Evolutionary conservation across 2,797 vertebrate genomes (phyloP).

Genomic region (Nyctalus aviator): DNA sequence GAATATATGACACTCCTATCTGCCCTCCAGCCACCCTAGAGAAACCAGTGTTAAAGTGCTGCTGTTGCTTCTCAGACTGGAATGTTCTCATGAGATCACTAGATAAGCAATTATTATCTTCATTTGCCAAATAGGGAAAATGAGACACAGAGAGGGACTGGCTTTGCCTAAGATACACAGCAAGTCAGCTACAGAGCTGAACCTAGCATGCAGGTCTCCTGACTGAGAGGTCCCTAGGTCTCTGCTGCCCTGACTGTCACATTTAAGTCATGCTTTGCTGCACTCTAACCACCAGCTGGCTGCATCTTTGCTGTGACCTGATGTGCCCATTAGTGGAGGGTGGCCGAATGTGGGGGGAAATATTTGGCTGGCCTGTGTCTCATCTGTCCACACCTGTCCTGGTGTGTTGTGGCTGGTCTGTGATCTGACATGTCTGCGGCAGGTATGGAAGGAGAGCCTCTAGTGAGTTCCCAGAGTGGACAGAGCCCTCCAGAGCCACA

Average conservation of each 20-base stretch:
- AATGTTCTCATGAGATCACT: background rate
- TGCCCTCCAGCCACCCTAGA: background rate
- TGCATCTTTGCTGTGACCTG: background rate
- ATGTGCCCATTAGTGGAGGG: too few species aligned
- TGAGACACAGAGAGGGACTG: background rate
- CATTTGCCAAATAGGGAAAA: background rate
- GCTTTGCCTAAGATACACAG: background rate
- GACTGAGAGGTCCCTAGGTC: rapidly evolving
- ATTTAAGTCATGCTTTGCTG: background rate
- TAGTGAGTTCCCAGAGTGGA: constrained; percentile 87
- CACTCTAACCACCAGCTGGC: background rate
- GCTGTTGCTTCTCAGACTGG: background rate
- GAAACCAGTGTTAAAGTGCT: background rate
- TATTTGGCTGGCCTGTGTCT: background rate
- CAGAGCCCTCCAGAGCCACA: constrained; percentile 82
- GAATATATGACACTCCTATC: background rate
- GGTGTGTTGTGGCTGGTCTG: background rate
- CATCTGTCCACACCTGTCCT: background rate
- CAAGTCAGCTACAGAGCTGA: too few species aligned
- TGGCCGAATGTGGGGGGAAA: rapidly evolving
- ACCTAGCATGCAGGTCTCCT: background rate
- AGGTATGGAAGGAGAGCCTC: constrained; percentile 87
- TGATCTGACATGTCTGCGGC: constrained; percentile 14
- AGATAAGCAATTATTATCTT: background rate
- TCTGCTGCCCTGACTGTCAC: background rate